Base-by-base conservation (phyloP, 2,113 vertebrate species). In the Equus przewalskii region DNA sequence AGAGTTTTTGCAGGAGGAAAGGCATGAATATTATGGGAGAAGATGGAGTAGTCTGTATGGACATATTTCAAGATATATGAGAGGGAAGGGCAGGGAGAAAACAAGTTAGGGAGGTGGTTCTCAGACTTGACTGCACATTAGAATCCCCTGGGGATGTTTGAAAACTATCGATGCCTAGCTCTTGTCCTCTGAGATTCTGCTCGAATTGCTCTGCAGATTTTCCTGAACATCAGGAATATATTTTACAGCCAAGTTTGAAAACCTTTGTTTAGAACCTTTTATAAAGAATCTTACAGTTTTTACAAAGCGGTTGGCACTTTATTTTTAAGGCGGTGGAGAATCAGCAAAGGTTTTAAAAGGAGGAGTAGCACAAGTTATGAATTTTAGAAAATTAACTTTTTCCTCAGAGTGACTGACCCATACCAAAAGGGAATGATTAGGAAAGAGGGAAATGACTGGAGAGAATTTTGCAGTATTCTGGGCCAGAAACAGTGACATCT, bases 351-450 rank as follows among this genome's bases (percentile, higher is more conserved):
- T 19, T 94, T 84, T 85, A 67, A 89, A 91, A 78, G 79, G 13
- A 90, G 22, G 33, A 22, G 4, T 65, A 56, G 54, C 21, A 1
- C 28, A 64, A 91, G 3, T 70, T 58, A 54, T 65, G 41, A 58
- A 92, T 76, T 89, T 97, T 78, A 58, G 58, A 97, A 95, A 85
- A 56, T 13, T 33, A 3, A 5, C 6, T 16, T 86, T 56, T 54
- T 33, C 5, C n/a, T 97, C 14, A 24, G 28, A 64, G 44, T 81
- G 24, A 46, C 54, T 81, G 24, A 51, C 9, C n/a, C 4, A 41
- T 51, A 91, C 12, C 5, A 75, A 95, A 89, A 87, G 24, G 67
- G 19, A 91, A 81, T 6, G 21, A 12, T 67, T 51, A 24, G 22
- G 6, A 2, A 19, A 72, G 69, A 80, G 15, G 44, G 18, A 70